Evolutionary conservation across 1,140 invertebrate genomes (phyloP).

Genomic region (Drosophila sechellia): DNA sequence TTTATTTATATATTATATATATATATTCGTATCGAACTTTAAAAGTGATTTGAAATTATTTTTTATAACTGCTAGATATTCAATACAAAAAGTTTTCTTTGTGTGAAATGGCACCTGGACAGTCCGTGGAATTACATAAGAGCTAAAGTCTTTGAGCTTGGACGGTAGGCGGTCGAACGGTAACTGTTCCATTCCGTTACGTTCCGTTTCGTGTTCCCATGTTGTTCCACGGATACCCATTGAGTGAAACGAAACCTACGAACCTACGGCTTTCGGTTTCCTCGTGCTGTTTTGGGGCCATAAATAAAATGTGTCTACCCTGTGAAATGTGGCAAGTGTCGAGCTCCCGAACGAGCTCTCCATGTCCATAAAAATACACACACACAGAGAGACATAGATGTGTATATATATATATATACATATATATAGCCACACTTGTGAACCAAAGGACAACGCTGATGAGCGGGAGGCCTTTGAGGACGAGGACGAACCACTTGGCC

Average conservation of each 20-base stretch:
- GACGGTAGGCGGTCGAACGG: conserved; percentile 39
- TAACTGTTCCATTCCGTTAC: conserved; percentile 70
- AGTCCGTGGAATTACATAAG: conserved; percentile 55
- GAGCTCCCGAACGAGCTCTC: conserved; percentile 7
- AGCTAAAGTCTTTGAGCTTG: conserved; percentile 13
- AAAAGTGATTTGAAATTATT: too few species aligned
- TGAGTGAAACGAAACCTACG: conserved; percentile 43
- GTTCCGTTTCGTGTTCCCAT: not conserved
- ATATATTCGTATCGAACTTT: too few species aligned
- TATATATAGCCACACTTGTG: conserved; percentile 27
- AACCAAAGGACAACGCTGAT: conserved; percentile 59
- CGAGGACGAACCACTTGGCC: conserved; percentile 62
- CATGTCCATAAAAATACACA: not conserved
- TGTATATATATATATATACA: conserved; percentile 1
- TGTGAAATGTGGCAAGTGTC: conserved; percentile 49
- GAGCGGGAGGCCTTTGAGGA: conserved; percentile 25
- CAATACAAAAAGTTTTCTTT: not conserved
- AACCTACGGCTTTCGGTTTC: conserved; percentile 35
- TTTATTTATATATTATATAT: too few species aligned
- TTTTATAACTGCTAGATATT: too few species aligned
- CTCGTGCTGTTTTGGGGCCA: conserved; percentile 27
- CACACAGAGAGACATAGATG: not conserved
- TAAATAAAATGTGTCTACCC: conserved; percentile 67
- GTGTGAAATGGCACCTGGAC: not conserved
- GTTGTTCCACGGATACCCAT: conserved; percentile 3